A percentile compares a stretch with the other conserved stretches of the same genome.
Evolutionary conservation across 2,113 vertebrate species (phyloP).

Genomic region (Anas platyrhynchos): DNA sequence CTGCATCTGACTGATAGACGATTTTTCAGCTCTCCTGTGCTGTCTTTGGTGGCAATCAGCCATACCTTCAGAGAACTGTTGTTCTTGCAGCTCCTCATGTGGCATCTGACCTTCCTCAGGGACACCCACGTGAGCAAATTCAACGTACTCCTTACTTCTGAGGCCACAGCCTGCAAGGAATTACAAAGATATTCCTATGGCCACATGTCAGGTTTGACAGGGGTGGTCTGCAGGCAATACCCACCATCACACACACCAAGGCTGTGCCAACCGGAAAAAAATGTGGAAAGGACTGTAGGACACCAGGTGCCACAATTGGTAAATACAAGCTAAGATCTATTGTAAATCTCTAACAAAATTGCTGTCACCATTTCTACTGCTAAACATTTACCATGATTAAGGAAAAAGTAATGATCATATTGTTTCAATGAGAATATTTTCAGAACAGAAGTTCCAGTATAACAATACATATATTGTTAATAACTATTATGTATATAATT

Average conservation of each 20-base stretch:
- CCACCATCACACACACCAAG: accelerated
- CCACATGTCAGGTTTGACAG: accelerated
- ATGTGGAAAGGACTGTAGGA: neutral
- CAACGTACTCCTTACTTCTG: too few species aligned
- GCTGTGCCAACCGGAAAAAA: neutral
- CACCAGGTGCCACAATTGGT: neutral
- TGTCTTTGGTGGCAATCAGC: neutral
- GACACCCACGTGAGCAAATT: neutral
- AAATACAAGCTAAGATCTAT: neutral
- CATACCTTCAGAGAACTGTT: neutral
- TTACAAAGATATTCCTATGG: neutral
- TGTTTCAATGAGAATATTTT: neutral
- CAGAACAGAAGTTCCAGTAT: neutral
- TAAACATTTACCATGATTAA: neutral
- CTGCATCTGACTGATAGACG: neutral
- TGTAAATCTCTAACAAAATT: neutral
- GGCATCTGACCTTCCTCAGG: neutral
- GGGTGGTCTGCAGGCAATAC: neutral
- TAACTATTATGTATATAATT: neutral
- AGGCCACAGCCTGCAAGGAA: neutral
- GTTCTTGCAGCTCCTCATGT: neutral
- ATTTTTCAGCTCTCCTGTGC: neutral
- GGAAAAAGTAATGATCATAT: neutral
- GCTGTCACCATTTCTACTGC: neutral
- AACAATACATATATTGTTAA: neutral